These are phyloP conservation scores for Notolabrus celidotus DNA, from an alignment of 2,797 vertebrate species.

Conservation along the genomic window DNA sequence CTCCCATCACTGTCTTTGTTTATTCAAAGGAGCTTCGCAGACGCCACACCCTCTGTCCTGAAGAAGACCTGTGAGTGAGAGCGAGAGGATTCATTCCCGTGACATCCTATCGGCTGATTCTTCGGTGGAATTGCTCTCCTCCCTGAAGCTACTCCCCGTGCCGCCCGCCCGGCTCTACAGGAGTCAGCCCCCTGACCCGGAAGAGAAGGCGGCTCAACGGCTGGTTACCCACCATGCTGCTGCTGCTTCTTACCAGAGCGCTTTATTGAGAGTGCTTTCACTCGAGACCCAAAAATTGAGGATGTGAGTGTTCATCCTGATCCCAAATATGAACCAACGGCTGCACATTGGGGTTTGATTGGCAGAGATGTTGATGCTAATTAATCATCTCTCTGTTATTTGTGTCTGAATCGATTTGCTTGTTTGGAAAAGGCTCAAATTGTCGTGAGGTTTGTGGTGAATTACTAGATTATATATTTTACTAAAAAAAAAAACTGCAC, in stretches of 20 bases:
- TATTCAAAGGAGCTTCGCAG: conserved; percentile 70
- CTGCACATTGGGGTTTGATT: conserved; percentile 27
- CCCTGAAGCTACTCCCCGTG: conserved; percentile 26
- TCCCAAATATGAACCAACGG: conserved; percentile 38
- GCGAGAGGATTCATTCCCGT: conserved; percentile 6
- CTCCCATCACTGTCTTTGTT: too few species aligned
- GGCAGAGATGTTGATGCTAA: conserved; percentile 21
- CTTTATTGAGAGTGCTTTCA: conserved; percentile 28
- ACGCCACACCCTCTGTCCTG: conserved; percentile 76
- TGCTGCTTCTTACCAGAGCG: conserved; percentile 22
- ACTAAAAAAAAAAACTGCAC: conserved; percentile 26
- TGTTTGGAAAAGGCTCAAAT: conserved; percentile 29
- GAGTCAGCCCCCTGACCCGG: conserved; percentile 24
- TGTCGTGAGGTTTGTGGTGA: conserved; percentile 3
- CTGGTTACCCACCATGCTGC: conserved; percentile 31
- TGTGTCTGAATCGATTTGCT: conserved; percentile 65
- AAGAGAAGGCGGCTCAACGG: conserved; percentile 23
- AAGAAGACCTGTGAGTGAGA: conserved; percentile 78
- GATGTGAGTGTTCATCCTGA: conserved; percentile 17
- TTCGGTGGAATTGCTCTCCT: conserved; percentile 15
- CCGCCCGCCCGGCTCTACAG: conserved; percentile 18
- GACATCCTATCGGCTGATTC: conserved; percentile 44
- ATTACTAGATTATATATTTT: conserved; percentile 32
- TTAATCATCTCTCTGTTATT: conserved; percentile 24
- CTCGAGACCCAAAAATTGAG: conserved; percentile 19